A percentile compares a stretch with the other conserved stretches of the same genome.
These are phyloP conservation scores for Chloebia gouldiae DNA, from an alignment of 2,113 vertebrate genomes.

Conservation along the genomic window DNA sequence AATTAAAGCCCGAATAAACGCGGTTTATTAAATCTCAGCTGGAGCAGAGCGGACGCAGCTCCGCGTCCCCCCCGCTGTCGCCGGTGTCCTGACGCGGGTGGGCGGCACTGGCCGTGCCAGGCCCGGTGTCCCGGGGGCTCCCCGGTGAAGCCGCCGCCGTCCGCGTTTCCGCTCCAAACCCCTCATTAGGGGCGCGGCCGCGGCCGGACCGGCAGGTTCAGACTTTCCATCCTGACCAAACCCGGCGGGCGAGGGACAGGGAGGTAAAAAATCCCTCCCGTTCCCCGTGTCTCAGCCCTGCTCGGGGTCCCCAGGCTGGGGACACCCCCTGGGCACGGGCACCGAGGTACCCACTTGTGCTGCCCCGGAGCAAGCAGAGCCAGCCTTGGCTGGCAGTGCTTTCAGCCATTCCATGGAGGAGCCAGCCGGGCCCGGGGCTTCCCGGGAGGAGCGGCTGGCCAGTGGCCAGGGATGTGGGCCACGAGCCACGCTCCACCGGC, in stretches of 20 bases:
- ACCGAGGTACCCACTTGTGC: neutral
- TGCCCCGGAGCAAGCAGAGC: neutral
- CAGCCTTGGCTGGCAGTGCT: neutral
- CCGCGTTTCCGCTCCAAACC: neutral
- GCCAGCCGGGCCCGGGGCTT: neutral
- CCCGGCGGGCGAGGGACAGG: neutral
- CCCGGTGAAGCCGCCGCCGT: neutral
- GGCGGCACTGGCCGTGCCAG: neutral
- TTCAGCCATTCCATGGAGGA: neutral
- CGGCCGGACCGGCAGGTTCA: conserved; percentile 48
- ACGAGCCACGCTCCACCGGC: neutral
- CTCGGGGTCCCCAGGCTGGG: neutral
- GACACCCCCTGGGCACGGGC: neutral
- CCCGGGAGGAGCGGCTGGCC: neutral
- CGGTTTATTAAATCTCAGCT: neutral
- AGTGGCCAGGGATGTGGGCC: neutral
- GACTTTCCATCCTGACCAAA: conserved; percentile 6
- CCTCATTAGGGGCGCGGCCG: conserved; percentile 19
- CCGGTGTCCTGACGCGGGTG: accelerated
- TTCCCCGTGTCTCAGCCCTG: neutral
- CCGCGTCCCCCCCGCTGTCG: accelerated
- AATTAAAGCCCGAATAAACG: neutral
- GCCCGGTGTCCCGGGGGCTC: neutral
- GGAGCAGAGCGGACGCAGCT: neutral
- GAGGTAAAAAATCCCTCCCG: neutral